Evolutionary conservation across 2,797 vertebrate genomes (phyloP).

Genomic region (Iguana delicatissima): DNA sequence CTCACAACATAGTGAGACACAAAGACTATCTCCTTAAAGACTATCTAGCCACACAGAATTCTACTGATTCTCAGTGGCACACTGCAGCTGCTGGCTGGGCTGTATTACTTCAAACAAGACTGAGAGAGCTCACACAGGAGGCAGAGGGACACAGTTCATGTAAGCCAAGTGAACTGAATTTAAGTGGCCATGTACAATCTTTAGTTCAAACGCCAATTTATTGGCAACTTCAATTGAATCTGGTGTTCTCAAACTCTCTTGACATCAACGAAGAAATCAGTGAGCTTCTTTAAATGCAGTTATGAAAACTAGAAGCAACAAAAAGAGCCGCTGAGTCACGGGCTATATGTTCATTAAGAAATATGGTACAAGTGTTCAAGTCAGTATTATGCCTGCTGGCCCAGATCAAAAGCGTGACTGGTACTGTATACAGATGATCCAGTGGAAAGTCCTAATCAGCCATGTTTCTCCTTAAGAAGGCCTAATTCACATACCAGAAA

Average conservation of each 20-base stretch:
- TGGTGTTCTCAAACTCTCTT: background rate
- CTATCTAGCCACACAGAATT: background rate
- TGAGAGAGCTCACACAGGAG: background rate
- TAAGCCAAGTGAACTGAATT: background rate
- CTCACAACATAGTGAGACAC: background rate
- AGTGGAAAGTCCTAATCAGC: background rate
- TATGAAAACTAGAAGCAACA: background rate
- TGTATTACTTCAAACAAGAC: background rate
- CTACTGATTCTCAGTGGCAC: background rate
- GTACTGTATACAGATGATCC: background rate
- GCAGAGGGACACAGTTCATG: background rate
- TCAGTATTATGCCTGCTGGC: background rate
- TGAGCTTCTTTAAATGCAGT: background rate
- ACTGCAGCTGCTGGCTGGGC: background rate
- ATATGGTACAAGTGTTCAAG: background rate
- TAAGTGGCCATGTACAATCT: background rate
- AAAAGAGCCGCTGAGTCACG: background rate
- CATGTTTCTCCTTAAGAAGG: background rate
- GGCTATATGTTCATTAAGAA: background rate
- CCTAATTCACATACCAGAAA: background rate
- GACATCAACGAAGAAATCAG: no score
- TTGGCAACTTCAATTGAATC: background rate
- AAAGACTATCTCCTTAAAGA: no score
- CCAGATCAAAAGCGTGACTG: background rate
- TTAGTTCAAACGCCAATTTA: background rate